A percentile compares a stretch with the other conserved stretches of the same genome.
phyloP scores from a whole-genome alignment of 2,888 invertebrate species.

The Auanema freiburgensis region DNA sequence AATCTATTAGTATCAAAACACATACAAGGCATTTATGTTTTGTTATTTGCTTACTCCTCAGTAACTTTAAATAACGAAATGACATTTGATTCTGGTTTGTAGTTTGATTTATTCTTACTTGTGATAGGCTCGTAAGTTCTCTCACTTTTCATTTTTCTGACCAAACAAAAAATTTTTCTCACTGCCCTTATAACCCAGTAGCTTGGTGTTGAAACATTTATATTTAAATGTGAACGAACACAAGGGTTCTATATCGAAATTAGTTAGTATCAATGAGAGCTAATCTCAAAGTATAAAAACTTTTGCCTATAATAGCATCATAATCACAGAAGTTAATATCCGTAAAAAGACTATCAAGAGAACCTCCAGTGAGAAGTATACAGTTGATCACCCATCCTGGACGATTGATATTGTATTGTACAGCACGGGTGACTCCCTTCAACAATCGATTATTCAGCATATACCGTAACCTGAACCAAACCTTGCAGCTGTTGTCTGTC shows the following conservation, averaged over 20 bases:
- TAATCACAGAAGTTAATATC: conserved; percentile 46
- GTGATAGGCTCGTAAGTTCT: too few species aligned
- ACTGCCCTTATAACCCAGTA: too few species aligned
- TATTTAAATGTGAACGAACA: too few species aligned
- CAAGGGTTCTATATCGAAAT: not conserved
- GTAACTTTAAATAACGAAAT: too few species aligned
- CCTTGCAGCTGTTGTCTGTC: conserved; percentile 30
- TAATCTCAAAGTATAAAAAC: conserved; percentile 31
- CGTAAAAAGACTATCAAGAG: conserved; percentile 23
- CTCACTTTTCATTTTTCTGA: too few species aligned
- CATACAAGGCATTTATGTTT: too few species aligned
- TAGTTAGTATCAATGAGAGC: conserved; percentile 32
- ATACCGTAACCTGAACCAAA: not conserved
- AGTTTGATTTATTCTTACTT: too few species aligned
- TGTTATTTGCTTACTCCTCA: too few species aligned
- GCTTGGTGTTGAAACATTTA: too few species aligned
- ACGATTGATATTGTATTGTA: conserved; percentile 32
- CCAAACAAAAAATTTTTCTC: too few species aligned
- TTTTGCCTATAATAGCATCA: conserved; percentile 20
- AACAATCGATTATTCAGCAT: not conserved
- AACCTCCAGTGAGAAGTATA: conserved; percentile 23
- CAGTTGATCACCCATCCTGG: conserved; percentile 38
- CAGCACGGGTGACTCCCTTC: conserved; percentile 32
- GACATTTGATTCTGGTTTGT: too few species aligned
- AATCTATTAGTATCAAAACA: too few species aligned